Conservation (phyloP, 2,797 vertebrate species). For the Pterois miles region DNA sequence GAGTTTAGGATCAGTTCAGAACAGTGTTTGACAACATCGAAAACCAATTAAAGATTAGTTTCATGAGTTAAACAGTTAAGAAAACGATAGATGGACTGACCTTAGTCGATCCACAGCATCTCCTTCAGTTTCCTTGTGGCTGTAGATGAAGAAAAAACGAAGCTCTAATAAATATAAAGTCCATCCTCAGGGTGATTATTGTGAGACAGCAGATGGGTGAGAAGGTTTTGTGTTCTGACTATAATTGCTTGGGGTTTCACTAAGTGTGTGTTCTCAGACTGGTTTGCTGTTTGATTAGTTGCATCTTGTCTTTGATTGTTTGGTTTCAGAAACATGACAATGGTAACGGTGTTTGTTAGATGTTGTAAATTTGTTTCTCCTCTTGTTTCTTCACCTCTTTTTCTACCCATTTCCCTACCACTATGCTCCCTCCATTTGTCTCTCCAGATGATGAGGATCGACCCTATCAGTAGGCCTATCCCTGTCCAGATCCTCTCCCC, state of each 20-base stretch:
- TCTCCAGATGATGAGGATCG: constrained; percentile 81
- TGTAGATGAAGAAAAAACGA: background rate
- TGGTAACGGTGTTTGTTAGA: background rate
- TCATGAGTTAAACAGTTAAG: too few relatives aligned
- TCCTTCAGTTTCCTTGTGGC: background rate
- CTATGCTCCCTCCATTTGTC: background rate
- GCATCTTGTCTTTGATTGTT: constrained; percentile 25
- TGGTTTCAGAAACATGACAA: background rate
- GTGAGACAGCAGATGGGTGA: background rate
- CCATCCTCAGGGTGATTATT: background rate
- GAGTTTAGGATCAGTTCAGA: too few relatives aligned
- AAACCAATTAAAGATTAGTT: too few relatives aligned
- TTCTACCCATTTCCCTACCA: background rate
- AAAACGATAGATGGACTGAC: background rate
- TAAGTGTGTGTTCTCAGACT: constrained; percentile 4
- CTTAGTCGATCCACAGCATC: background rate
- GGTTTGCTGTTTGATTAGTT: constrained; percentile 13
- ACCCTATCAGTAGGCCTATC: constrained; percentile 86
- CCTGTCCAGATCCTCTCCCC: constrained; percentile 83
- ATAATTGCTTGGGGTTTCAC: background rate
- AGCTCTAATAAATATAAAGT: background rate
- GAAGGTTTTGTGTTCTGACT: background rate
- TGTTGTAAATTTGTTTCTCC: constrained; percentile 2
- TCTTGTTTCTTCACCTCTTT: background rate
- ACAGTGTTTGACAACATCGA: too few relatives aligned